Conservation (phyloP, 1,140 invertebrate species). For the Rhyzopertha dominica region DNA sequence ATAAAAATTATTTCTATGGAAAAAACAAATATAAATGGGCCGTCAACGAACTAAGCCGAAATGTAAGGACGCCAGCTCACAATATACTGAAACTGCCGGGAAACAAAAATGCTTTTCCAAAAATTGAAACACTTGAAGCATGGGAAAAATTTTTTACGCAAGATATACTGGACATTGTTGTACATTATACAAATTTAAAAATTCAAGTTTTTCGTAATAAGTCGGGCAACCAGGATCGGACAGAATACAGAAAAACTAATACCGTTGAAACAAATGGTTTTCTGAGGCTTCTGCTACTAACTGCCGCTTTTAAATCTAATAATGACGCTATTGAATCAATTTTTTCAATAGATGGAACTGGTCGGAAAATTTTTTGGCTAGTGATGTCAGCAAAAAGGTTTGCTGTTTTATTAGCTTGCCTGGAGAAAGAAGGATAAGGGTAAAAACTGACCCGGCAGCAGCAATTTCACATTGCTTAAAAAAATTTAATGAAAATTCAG, state of each 20-base stretch:
- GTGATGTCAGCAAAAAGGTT: constrained; percentile 14
- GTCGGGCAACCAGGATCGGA: constrained; percentile 6
- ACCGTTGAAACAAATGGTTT: constrained; percentile 12
- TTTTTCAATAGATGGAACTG: constrained; percentile 13
- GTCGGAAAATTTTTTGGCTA: constrained; percentile 13
- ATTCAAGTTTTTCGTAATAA: constrained; percentile 13
- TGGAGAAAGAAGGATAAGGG: constrained; percentile 13
- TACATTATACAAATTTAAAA: constrained; percentile 13
- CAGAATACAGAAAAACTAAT: constrained; percentile 9
- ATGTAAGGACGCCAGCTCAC: constrained; percentile 14
- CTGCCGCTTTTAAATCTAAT: constrained; percentile 13
- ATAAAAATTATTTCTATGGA: constrained; percentile 2
- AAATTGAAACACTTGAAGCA: constrained; percentile 15
- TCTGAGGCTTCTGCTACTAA: constrained; percentile 8
- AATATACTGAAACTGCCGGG: constrained; percentile 15
- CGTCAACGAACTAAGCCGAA: constrained; percentile 13
- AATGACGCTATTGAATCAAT: constrained; percentile 14
- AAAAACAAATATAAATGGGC: constrained; percentile 17
- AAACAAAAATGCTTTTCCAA: constrained; percentile 15
- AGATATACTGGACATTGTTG: constrained; percentile 14
- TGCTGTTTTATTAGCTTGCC: constrained; percentile 11
- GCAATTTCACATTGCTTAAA: constrained; percentile 9
- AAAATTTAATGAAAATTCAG: constrained; percentile 8
- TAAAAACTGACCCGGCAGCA: constrained; percentile 11
- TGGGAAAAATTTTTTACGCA: constrained; percentile 11